A percentile compares a stretch with the other conserved stretches of the same genome.
Conservation (phyloP, 2,113 vertebrate genomes). For the Sebastes fasciatus region DNA sequence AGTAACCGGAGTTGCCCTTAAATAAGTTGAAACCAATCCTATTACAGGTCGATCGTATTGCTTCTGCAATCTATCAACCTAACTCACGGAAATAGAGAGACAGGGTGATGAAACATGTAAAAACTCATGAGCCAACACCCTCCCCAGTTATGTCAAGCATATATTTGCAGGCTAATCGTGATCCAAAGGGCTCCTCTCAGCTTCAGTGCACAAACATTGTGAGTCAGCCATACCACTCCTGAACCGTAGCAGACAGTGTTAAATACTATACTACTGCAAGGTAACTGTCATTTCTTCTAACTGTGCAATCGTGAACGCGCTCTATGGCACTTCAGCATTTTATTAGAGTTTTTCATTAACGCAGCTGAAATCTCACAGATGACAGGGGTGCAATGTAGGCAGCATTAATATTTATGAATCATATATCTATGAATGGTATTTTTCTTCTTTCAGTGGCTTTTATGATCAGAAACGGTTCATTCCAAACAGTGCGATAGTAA, state of each 20-base stretch:
- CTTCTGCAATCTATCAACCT: neutral
- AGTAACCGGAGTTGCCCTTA: neutral
- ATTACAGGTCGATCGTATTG: neutral
- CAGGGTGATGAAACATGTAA: neutral
- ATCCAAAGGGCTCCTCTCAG: slow-evolving; percentile 18
- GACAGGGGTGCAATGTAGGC: neutral
- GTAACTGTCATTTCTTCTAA: neutral
- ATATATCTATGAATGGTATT: neutral
- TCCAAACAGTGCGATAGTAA: neutral
- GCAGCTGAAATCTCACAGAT: neutral
- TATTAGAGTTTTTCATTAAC: neutral
- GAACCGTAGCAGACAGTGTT: neutral
- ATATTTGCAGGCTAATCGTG: slow-evolving; percentile 5
- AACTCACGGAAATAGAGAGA: neutral
- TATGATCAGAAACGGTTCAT: neutral
- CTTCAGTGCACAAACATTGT: neutral
- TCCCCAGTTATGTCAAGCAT: neutral
- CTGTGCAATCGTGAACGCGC: neutral
- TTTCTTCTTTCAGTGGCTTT: slow-evolving; percentile 4
- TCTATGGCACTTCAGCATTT: neutral
- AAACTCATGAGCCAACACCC: neutral
- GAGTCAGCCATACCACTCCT: slow-evolving; percentile 34
- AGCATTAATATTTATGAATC: neutral
- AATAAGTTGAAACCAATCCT: neutral
- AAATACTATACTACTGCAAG: slow-evolving; percentile 15